phyloP scores from a whole-genome alignment of 2,888 invertebrate species.

The Chymomyza procnemis region DNA sequence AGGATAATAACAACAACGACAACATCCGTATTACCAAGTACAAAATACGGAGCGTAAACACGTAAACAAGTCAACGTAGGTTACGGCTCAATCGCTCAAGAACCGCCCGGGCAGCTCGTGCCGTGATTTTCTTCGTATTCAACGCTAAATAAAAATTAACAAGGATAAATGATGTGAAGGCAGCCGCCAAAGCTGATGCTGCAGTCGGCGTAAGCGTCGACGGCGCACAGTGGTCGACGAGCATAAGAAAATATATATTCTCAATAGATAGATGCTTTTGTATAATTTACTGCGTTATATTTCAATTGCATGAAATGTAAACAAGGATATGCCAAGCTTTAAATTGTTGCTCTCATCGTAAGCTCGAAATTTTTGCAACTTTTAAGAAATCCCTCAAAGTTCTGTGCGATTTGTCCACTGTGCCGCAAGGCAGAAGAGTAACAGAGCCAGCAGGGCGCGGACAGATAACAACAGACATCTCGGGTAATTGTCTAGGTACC shows the following conservation, averaged over 20 bases:
- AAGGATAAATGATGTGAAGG: constrained; percentile 73
- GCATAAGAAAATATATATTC: too few relatives aligned
- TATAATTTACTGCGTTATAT: too few relatives aligned
- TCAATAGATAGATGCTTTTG: too few relatives aligned
- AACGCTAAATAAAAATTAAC: constrained; percentile 69
- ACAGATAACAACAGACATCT: constrained; percentile 26
- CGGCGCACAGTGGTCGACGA: background rate
- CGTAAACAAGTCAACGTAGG: constrained; percentile 66
- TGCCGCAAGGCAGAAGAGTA: background rate
- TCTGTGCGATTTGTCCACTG: background rate
- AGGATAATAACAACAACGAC: background rate
- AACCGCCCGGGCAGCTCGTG: constrained; percentile 18
- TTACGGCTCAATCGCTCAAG: constrained; percentile 64
- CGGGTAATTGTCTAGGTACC: constrained; percentile 33
- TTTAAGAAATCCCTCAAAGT: too few relatives aligned
- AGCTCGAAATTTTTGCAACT: too few relatives aligned
- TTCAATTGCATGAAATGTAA: too few relatives aligned
- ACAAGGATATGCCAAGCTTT: too few relatives aligned
- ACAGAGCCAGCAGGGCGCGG: background rate
- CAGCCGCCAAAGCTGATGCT: constrained; percentile 36
- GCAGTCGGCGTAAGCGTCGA: constrained; percentile 13
- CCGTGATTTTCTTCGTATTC: constrained; percentile 42
- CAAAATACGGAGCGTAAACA: constrained; percentile 29
- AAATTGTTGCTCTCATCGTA: too few relatives aligned
- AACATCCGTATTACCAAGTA: constrained; percentile 26